phyloP scores from a whole-genome alignment of 2,888 invertebrate species.

The Lasius fuliginosus region DNA sequence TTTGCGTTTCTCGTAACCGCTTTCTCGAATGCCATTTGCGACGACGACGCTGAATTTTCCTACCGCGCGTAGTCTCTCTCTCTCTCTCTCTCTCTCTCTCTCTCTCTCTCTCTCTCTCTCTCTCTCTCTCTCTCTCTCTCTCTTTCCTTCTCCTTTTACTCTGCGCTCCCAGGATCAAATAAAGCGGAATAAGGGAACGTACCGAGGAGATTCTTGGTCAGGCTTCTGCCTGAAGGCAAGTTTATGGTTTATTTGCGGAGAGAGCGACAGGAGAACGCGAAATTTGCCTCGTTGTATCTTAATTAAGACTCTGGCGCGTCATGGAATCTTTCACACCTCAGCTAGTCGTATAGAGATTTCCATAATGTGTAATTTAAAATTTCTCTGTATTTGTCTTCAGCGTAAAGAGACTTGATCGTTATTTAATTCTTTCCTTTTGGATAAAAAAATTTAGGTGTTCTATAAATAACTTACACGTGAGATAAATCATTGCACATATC shows the following conservation, averaged over 20 bases:
- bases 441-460: not conserved
- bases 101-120: not conserved
- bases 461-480: slow-evolving; percentile 13
- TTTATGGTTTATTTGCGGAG: not conserved
- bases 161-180: not conserved
- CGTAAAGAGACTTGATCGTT: not conserved
- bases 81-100: not conserved
- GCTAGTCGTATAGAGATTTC: not conserved
- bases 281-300: slow-evolving; percentile 14
- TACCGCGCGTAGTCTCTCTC: not conserved
- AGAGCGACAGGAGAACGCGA: not conserved
- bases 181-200: slow-evolving; percentile 1
- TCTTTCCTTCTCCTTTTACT: not conserved
- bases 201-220: not conserved
- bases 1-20: slow-evolving; percentile 9
- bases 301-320: slow-evolving; percentile 1
- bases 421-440: not conserved
- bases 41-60: slow-evolving; percentile 22
- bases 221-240: not conserved
- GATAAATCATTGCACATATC: not conserved
- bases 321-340: not conserved
- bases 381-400: not conserved
- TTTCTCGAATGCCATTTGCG: slow-evolving; percentile 25
- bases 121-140: not conserved
- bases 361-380: not conserved